phyloP scores from a whole-genome alignment of 1,140 invertebrate species.

The Psix sp. region DNA sequence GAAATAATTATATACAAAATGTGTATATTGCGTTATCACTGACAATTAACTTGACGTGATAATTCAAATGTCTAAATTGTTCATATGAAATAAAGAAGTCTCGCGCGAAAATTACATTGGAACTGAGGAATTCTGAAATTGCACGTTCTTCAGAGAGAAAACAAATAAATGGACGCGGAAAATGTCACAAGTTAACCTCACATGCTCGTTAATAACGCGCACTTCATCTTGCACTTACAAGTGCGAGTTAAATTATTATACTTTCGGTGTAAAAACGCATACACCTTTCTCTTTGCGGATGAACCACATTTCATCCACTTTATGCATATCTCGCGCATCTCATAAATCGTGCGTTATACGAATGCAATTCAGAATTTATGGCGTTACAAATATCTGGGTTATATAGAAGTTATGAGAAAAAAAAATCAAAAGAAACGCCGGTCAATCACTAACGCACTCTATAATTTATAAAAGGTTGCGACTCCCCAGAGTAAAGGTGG shows the following conservation, averaged over 20 bases:
- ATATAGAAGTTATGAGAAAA: conserved; percentile 22
- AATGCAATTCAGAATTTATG: conserved; percentile 43
- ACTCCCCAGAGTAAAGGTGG: neutral
- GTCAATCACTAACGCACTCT: conserved; percentile 24
- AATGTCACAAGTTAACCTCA: conserved; percentile 50
- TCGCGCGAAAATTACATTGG: too few relatives aligned
- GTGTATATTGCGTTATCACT: too few relatives aligned
- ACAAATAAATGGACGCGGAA: conserved; percentile 42
- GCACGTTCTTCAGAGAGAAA: conserved; percentile 11
- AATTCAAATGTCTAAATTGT: too few relatives aligned
- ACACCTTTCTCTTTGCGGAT: conserved; percentile 46
- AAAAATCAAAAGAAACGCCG: conserved; percentile 24
- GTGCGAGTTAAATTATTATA: conserved; percentile 45
- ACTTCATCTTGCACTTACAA: conserved; percentile 43
- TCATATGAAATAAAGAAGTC: too few relatives aligned
- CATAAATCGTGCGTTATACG: conserved; percentile 40
- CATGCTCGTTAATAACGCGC: conserved; percentile 28
- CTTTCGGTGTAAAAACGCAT: conserved; percentile 30
- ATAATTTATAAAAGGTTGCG: conserved; percentile 32
- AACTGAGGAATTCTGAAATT: conserved; percentile 21
- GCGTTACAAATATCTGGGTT: conserved; percentile 27
- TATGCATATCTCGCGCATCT: conserved; percentile 40
- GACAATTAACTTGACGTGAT: too few relatives aligned
- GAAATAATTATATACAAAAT: too few relatives aligned
- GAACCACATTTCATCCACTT: conserved; percentile 45